Evolutionary conservation across 2,797 vertebrate species (phyloP), one percentile per base, ranked within the genome.

Genomic region (Gymnoscopelus microlampas): DNA sequence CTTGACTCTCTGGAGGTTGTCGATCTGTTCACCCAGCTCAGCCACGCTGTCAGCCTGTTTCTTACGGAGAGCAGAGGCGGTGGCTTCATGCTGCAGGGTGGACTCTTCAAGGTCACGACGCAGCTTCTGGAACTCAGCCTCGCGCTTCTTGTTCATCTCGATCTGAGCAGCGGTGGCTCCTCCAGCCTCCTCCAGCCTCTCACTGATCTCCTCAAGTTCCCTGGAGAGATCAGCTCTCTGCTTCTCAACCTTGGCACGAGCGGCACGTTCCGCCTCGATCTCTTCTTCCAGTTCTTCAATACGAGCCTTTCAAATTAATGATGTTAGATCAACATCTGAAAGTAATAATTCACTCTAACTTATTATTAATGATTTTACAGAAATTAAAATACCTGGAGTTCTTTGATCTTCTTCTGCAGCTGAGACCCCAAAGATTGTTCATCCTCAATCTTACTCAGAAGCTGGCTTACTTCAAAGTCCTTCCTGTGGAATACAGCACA

Each of bases 211-310:
- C 78, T 96, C 94, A 2, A 96, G 93, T 73, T 96, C 95, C 68
- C 94, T 79, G 0, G 93, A 81, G 2, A 95, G 91, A 54, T 96
- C 94, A 0, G 60, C 57, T 0, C 89, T 89, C 54, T 94, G 95
- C 87, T 96, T 97, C 87, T 95, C 95, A 0, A 92, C 80, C 56
- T 94, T 96, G n/a, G 92, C 94, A 3, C 89, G 80, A 75, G 88
- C 75, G 0, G 93, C 70, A 0, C 89, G 91, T 24, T 96, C 95
- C 0, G 94, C 93, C 74, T 97, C 95, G 0, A 94, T 95, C 78
- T 97, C 96, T 0, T 97, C 95, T 70, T 96, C 95, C 58, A 96
- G 58, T 62, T 97, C 96, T 69, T 97, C 95, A 5, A 89, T 95
- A 10, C 88, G 94, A 72, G 95, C 95, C 95, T 97, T 51, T 51